Percentiles rank a stretch among this genome's conserved stretches.
Conservation (phyloP, 2,888 invertebrate genomes). For the Scaptomyza cyrtandrae region DNA sequence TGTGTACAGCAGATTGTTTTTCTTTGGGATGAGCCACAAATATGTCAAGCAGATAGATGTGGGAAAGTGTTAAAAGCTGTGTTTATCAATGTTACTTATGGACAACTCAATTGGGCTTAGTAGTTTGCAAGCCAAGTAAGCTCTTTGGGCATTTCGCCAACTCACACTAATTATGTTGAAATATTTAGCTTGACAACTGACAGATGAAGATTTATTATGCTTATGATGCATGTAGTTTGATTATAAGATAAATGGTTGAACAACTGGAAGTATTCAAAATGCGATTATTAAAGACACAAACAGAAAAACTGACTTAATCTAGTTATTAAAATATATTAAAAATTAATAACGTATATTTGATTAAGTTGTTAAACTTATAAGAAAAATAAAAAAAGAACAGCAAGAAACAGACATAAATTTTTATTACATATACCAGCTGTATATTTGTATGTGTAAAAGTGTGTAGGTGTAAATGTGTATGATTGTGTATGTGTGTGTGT, state of each 20-base stretch:
- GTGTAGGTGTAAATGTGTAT: constrained; percentile 9
- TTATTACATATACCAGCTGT: neutral
- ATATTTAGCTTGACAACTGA: constrained; percentile 41
- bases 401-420: constrained; percentile 17
- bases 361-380: too few relatives aligned
- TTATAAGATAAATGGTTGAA: constrained; percentile 4
- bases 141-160: constrained; percentile 17
- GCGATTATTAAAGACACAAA: neutral
- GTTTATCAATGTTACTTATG: constrained; percentile 22
- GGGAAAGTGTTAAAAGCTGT: constrained; percentile 17
- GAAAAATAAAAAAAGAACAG: too few relatives aligned
- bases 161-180: constrained; percentile 36
- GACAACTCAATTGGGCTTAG: constrained; percentile 12
- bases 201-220: constrained; percentile 52
- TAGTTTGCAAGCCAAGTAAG: constrained; percentile 3
- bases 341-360: neutral
- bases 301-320: neutral
- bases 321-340: neutral
- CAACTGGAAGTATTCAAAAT: neutral
- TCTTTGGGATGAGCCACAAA: constrained; percentile 11
- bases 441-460: constrained; percentile 6
- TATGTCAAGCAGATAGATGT: constrained; percentile 13
- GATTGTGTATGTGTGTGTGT: constrained; percentile 3
- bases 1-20: constrained; percentile 26
- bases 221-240: neutral